Conservation (phyloP, 2,888 invertebrate species). For the Trypoxylon attenuatum region DNA sequence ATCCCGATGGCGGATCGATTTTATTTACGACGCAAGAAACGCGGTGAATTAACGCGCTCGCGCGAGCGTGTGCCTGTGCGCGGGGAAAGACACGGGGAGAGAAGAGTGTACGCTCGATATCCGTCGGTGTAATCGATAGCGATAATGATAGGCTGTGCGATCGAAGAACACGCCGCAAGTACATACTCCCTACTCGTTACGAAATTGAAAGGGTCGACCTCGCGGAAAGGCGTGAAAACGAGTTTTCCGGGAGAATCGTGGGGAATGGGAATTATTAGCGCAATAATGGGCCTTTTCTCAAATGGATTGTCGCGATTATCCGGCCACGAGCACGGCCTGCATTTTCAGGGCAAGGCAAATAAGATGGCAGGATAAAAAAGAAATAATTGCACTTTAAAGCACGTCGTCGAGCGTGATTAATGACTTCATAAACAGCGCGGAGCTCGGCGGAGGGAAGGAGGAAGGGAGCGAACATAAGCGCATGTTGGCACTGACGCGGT, state of each 20-base stretch:
- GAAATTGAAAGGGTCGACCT: slow-evolving; percentile 38
- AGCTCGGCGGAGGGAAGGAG: slow-evolving; percentile 22
- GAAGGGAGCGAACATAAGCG: too few relatives aligned
- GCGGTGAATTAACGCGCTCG: too few relatives aligned
- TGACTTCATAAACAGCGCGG: slow-evolving; percentile 44
- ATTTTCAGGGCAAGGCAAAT: slow-evolving; percentile 28
- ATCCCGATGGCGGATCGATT: not conserved
- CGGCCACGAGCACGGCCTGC: slow-evolving; percentile 20
- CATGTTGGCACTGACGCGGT: too few relatives aligned
- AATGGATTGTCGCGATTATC: slow-evolving; percentile 19
- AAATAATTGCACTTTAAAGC: slow-evolving; percentile 48
- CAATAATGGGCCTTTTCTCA: slow-evolving; percentile 32
- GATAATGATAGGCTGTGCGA: slow-evolving; percentile 19
- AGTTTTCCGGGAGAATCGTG: slow-evolving; percentile 20
- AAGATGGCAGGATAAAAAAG: slow-evolving; percentile 30
- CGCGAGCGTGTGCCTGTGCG: slow-evolving; percentile 18
- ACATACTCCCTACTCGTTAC: slow-evolving; percentile 25
- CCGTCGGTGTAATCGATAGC: slow-evolving; percentile 26
- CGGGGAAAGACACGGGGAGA: slow-evolving; percentile 23
- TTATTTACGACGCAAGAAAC: not conserved
- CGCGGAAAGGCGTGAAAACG: slow-evolving; percentile 20
- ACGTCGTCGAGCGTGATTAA: slow-evolving; percentile 49
- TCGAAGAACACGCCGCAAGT: slow-evolving; percentile 23
- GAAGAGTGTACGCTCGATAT: slow-evolving; percentile 17
- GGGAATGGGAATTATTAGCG: slow-evolving; percentile 38